Base-by-base conservation (phyloP, 2,888 invertebrate genomes). In the Ectobius pallidus region DNA sequence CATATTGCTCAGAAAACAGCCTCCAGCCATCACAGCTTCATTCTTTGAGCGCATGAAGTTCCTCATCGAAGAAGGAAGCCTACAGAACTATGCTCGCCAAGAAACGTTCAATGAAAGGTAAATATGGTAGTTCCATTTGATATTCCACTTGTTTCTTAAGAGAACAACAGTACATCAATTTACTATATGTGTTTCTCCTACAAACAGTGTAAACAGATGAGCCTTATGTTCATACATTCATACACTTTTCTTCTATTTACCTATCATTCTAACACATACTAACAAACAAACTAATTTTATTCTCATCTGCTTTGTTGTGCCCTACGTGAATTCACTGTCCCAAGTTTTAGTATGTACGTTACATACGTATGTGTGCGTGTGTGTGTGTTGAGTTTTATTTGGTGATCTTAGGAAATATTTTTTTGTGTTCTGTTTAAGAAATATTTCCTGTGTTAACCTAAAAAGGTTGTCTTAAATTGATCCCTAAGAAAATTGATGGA, bases 31-130 rank as follows among this genome's bases (percentile, higher is more conserved):
- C 79, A 98, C 97, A 0, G 97, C 98, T 0, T 97, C 97, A 1
- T 99, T 99, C 88, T 98, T 96, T 82, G 97, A 99, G 83, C 90
- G 97, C 80, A 97, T 98, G 95, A 95, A 96, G 82, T 99, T 99
- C 87, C 88, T 99, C 77, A 97, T 99, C 78, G 98, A 99, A 84
- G 97, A 97, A 83, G 96, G 97, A 82, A 97, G 97, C 83, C 90
- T 99, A 69, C 99, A 99, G 84, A 97, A 95, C 84, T 99, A 98
- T 85, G 97, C 99, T 11, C 93, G 95, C 78, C 91, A 94, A 82
- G 95, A 95, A 82, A 95, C 95, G 39, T 99, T 99, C 86, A 97
- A 98, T 85, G 97, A 97, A 87, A 97, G 96, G 98, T 98, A 89
- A 87, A 90, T 83, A 55, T 61, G 34, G 18, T 46, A 46, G 20